phyloP scores from a whole-genome alignment of 2,113 vertebrate species.

The Aleadryas rufinucha region DNA sequence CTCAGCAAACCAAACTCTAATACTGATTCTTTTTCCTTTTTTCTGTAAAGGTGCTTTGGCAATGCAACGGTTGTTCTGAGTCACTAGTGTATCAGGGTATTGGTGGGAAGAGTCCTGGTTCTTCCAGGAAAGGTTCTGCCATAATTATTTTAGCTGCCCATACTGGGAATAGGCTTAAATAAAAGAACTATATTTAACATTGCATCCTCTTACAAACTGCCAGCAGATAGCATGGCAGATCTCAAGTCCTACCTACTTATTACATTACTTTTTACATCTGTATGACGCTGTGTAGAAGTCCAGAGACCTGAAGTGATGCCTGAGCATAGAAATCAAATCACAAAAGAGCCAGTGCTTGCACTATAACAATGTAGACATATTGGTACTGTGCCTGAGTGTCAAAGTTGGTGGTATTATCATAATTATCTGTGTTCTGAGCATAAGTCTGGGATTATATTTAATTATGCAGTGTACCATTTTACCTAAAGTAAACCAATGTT shows the following conservation, averaged over 20 bases:
- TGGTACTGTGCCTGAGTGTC: not conserved
- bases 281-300: fast-evolving
- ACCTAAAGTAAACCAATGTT: not conserved
- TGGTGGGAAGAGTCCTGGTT: not conserved
- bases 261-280: not conserved
- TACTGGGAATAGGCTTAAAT: not conserved
- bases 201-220: not conserved
- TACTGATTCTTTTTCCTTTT: not conserved
- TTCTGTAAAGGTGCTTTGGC: not conserved
- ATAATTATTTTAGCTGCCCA: not conserved
- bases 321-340: not conserved
- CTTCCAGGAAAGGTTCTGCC: not conserved
- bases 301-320: not conserved
- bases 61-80: not conserved
- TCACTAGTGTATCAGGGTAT: too few relatives aligned
- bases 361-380: not conserved
- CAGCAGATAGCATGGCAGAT: not conserved
- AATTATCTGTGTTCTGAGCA: not conserved
- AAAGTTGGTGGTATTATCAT: not conserved
- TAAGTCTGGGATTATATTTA: not conserved
- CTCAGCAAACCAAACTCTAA: not conserved
- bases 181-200: not conserved
- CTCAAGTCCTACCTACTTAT: not conserved
- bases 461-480: not conserved
- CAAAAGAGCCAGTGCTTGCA: not conserved